Evolutionary conservation across 2,888 invertebrate species (phyloP), one percentile per base, ranked within the genome.

Genomic region (Steinernema carpocapsae): DNA sequence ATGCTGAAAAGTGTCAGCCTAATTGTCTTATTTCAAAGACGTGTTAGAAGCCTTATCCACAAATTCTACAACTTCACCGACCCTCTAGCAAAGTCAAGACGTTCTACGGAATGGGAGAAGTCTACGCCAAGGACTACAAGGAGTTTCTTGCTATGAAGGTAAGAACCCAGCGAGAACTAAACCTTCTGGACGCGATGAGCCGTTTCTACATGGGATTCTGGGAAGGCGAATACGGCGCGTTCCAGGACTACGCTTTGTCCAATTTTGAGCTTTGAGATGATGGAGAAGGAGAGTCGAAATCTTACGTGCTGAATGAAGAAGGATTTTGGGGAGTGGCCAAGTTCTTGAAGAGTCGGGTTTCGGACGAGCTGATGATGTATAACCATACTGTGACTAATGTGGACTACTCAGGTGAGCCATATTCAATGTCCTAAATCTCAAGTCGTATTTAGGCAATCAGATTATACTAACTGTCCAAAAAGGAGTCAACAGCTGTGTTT

Each of bases 161-260:
- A 52, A 78, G 81, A 29, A 71, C 76, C 12, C 77, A 76, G 10
- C 73, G 75, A 22, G 78, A 80, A 42, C 73, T 72, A 43, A 75
- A 81, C 45, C 75, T 83, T 0, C 84, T 83, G 73, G 82, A 84
- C 19, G 81, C 83, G 0, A 59, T 85, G 7, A 78, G 82, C 14
- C 74, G 81, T 24, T 78, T 82, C 2, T 86, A 81, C 76, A 74
- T 78, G 48, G 77, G 81, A 1, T 85, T 83, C 70, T 85, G 83
- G 79, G 85, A 85, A 71, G 82, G 83, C 46, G 85, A 85, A 73
- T 86, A 83, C 83, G 83, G 83, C 10, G 82, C 85, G 7, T 22
- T 56, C 24, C 6, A 56, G 7, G 26, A 56, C 17, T 56, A 26
- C 56, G 56, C 56, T 7, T 26, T 56, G 22, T 3, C 56, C 12